Evolutionary conservation across 1,140 invertebrate genomes (phyloP).

Genomic region (Drosophila quadrilineata): DNA sequence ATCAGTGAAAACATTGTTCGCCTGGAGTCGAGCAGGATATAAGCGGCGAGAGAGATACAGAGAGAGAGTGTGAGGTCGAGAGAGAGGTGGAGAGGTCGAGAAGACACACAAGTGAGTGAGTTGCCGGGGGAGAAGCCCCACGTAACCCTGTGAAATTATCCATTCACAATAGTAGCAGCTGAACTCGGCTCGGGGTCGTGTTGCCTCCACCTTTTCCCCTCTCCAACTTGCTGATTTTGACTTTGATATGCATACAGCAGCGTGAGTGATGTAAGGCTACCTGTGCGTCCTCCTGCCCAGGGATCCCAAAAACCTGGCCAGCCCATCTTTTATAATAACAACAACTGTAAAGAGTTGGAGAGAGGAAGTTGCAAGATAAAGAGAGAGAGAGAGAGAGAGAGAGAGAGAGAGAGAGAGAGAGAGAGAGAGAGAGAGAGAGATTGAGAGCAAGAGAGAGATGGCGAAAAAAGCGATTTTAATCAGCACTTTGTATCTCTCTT

Average conservation of each 20-base stretch:
- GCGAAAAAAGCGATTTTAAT: conserved; percentile 70
- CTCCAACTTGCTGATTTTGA: conserved; percentile 73
- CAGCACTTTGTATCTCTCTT: conserved; percentile 78
- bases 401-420: too few species aligned
- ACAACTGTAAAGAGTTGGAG: too few species aligned
- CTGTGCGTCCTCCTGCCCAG: background rate
- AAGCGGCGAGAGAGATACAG: too few species aligned
- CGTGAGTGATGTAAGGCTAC: conserved; percentile 60
- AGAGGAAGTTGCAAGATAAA: too few species aligned
- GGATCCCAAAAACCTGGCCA: background rate
- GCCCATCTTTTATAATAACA: too few species aligned
- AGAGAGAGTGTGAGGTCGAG: too few species aligned
- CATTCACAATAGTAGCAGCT: conserved; percentile 38
- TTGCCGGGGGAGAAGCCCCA: conserved; percentile 13
- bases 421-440: too few species aligned
- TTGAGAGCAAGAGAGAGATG: conserved; percentile 30
- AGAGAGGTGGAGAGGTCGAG: too few species aligned
- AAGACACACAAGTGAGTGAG: conserved; percentile 27
- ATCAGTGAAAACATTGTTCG: conserved; percentile 57
- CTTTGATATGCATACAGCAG: conserved; percentile 72
- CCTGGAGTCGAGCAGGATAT: background rate
- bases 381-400: too few species aligned
- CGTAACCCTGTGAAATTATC: conserved; percentile 58
- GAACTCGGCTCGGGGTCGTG: conserved; percentile 26
- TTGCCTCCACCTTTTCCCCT: conserved; percentile 26